Evolutionary conservation across 1,140 invertebrate genomes (phyloP).

Genomic region (Aphelenchoides avenae): DNA sequence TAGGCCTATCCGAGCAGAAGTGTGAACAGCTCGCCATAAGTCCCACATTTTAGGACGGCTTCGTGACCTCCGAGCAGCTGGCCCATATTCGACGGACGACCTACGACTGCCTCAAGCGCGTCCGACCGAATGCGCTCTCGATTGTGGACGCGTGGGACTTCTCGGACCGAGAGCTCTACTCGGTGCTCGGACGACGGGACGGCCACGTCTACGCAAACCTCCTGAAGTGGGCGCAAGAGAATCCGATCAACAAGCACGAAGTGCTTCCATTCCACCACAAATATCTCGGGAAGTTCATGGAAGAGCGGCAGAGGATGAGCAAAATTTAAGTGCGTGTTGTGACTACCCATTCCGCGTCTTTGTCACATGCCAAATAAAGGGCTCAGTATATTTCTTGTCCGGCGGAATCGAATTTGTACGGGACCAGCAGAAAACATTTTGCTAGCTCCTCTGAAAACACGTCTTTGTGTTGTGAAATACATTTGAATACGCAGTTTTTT

Average conservation of each 20-base stretch:
- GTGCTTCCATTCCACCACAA: slow-evolving; percentile 44
- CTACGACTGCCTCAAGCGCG: slow-evolving; percentile 67
- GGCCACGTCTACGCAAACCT: slow-evolving; percentile 83
- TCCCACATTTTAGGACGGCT: slow-evolving; percentile 19
- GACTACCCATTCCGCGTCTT: too few relatives aligned
- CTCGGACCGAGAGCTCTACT: slow-evolving; percentile 73
- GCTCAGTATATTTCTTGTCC: too few relatives aligned
- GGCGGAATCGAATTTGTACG: too few relatives aligned
- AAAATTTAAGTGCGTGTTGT: too few relatives aligned
- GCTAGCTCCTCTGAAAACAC: too few relatives aligned
- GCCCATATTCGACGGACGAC: slow-evolving; percentile 61
- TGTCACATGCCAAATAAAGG: too few relatives aligned
- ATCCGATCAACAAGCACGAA: slow-evolving; percentile 74
- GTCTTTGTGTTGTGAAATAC: too few relatives aligned
- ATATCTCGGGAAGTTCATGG: slow-evolving; percentile 13
- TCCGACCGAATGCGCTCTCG: slow-evolving; percentile 79
- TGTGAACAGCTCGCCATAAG: neutral
- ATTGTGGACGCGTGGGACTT: slow-evolving; percentile 86
- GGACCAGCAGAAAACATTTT: too few relatives aligned
- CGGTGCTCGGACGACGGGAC: slow-evolving; percentile 79
- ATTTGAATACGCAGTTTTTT: too few relatives aligned
- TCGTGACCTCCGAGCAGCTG: slow-evolving; percentile 18
- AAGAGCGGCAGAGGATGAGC: slow-evolving; percentile 6
- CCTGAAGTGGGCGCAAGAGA: slow-evolving; percentile 76
- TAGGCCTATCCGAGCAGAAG: neutral